Percentiles rank a stretch among this genome's conserved stretches.
phyloP scores from a whole-genome alignment of 2,888 invertebrate genomes.

The Drosophila bunnanda region DNA sequence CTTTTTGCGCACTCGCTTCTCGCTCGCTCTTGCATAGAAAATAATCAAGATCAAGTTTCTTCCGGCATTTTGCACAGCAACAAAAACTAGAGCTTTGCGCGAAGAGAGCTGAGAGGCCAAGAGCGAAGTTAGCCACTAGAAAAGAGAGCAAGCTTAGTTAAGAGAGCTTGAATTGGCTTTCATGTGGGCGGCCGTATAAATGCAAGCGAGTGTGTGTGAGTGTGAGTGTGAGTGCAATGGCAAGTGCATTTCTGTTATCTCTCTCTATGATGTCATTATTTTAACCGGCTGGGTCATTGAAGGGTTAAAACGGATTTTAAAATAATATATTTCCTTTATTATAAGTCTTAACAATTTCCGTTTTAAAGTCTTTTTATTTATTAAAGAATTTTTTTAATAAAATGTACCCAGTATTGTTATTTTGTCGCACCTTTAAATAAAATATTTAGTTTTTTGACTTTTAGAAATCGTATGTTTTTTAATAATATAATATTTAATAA shows the following conservation, averaged over 20 bases:
- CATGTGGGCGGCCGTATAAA: slow-evolving; percentile 15
- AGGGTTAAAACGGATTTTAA: slow-evolving; percentile 9
- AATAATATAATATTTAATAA: too few species aligned
- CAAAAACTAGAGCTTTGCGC: slow-evolving; percentile 67
- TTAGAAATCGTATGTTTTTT: too few species aligned
- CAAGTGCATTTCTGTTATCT: slow-evolving; percentile 71
- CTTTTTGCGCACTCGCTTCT: slow-evolving; percentile 69
- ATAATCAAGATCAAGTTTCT: slow-evolving; percentile 82
- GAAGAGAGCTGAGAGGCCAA: slow-evolving; percentile 37
- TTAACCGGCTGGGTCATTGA: background rate
- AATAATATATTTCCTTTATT: background rate
- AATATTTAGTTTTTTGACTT: too few species aligned
- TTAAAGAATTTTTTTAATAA: too few species aligned
- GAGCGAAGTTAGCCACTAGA: background rate
- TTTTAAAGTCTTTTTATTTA: too few species aligned
- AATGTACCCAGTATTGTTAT: too few species aligned
- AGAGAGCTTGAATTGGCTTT: slow-evolving; percentile 27
- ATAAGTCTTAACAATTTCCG: too few species aligned
- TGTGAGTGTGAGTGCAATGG: slow-evolving; percentile 22
- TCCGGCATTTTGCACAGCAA: slow-evolving; percentile 76
- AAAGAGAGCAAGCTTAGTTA: slow-evolving; percentile 19
- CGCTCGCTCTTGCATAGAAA: slow-evolving; percentile 55
- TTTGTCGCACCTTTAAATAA: too few species aligned
- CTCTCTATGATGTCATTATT: slow-evolving; percentile 69
- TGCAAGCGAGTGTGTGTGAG: slow-evolving; percentile 22